Conservation (phyloP, 2,797 vertebrate genomes). For the Epinephelus awoara region DNA sequence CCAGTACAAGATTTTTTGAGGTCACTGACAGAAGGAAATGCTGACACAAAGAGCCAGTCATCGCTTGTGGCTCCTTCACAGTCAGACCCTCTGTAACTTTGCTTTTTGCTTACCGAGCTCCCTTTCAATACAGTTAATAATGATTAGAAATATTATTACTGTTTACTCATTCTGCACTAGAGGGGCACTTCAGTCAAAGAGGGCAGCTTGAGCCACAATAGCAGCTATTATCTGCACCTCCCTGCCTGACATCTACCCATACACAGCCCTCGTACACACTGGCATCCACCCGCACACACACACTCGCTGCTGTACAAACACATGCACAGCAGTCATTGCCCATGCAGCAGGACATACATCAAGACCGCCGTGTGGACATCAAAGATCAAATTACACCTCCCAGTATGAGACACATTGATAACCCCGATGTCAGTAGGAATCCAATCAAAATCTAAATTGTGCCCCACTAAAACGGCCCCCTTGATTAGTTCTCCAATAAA, state of each 20-base stretch:
- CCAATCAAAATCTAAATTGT: slow-evolving; percentile 89
- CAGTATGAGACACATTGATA: slow-evolving; percentile 86
- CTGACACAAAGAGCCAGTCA: slow-evolving; percentile 1
- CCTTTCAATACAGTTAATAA: background rate
- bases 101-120: background rate
- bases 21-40: slow-evolving; percentile 2
- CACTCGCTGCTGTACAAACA: slow-evolving; percentile 47
- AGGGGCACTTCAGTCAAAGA: slow-evolving; percentile 10
- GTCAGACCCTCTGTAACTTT: background rate
- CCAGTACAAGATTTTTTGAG: background rate
- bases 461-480: slow-evolving; percentile 83
- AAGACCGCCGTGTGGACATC: slow-evolving; percentile 81
- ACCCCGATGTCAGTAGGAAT: slow-evolving; percentile 85
- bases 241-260: slow-evolving; percentile 29
- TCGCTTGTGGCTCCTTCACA: background rate
- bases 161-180: slow-evolving; percentile 15
- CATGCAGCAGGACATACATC: slow-evolving; percentile 83
- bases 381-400: slow-evolving; percentile 87
- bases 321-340: slow-evolving; percentile 75
- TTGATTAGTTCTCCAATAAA: slow-evolving; percentile 90
- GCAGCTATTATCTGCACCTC: slow-evolving; percentile 12
- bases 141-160: slow-evolving; percentile 29
- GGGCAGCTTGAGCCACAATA: slow-evolving; percentile 15
- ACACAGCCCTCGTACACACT: slow-evolving; percentile 29
- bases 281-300: slow-evolving; percentile 28